Evolutionary conservation across 2,888 invertebrate genomes (phyloP), one percentile per base, ranked within the genome.

Genomic region (Sipunculus nudus): DNA sequence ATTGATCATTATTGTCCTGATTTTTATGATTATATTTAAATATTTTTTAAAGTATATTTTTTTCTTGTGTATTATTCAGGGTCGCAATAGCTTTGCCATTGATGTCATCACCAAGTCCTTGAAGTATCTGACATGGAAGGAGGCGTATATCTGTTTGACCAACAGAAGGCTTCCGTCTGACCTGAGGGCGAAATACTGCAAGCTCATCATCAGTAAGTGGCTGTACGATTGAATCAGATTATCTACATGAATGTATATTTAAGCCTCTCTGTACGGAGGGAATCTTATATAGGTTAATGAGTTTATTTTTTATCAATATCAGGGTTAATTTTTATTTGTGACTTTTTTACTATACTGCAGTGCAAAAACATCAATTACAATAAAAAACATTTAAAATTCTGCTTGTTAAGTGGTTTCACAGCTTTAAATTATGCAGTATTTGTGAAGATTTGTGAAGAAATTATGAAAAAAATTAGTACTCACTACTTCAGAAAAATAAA

Each of bases 161-260:
- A 78, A 79, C 2, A 76, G 77, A 52, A 76, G 76, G 39, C 65
- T 82, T 6, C 80, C 80, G 0, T 78, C 80, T 53, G 78, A 77
- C 43, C 75, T 82, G 54, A 59, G 81, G 28, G 82, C 81, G 40
- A 80, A 80, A 57, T 82, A 82, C 65, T 82, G 81, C 56, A 77
- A 78, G 56, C 75, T 82, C 35, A 81, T 81, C 6, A 79, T 79
- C 47, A 79, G 82, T 79, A 70, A 63, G 76, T 65, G 19, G 39
- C n/a, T 21, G 10, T 21, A 38, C n/a, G 10, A 38, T 13, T 38
- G n/a, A 38, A 38, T 38, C n/a, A 13, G 10, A 38, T 38, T 38
- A 13, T 13, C 38, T 13, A 13, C 10, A 38, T 38, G n/a, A 10
- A 38, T 38, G n/a, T n/a, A 13, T 38, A 38, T n/a, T n/a, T n/a